phyloP scores from a whole-genome alignment of 2,113 vertebrate genomes.

The Perca fluviatilis region DNA sequence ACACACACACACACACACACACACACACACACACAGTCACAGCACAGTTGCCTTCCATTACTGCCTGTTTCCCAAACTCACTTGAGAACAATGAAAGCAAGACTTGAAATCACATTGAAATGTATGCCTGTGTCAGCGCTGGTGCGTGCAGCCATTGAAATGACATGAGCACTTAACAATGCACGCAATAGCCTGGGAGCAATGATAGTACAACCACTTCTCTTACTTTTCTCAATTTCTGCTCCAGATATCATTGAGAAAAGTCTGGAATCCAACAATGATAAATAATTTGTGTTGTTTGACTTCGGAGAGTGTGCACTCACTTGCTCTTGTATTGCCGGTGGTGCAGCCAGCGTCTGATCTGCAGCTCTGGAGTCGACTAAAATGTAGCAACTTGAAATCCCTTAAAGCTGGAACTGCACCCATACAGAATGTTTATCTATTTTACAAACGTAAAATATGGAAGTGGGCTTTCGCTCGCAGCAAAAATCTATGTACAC shows the following conservation, averaged over 20 bases:
- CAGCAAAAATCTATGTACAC: background rate
- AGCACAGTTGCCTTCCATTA: slow-evolving; percentile 21
- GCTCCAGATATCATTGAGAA: background rate
- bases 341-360: background rate
- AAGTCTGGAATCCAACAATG: background rate
- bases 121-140: slow-evolving; percentile 1
- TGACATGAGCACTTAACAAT: background rate
- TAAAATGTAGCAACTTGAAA: slow-evolving; percentile 26
- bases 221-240: background rate
- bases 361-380: slow-evolving; percentile 21
- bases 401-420: slow-evolving; percentile 29
- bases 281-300: background rate
- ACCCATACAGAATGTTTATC: background rate
- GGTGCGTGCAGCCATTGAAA: slow-evolving; percentile 1
- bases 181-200: background rate
- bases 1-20: slow-evolving; percentile 1
- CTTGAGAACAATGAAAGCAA: slow-evolving; percentile 33
- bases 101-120: slow-evolving; percentile 1
- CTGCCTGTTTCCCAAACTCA: slow-evolving; percentile 22
- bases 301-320: background rate
- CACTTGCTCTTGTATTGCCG: slow-evolving; percentile 2
- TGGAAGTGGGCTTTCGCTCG: background rate
- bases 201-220: background rate
- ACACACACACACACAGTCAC: background rate
- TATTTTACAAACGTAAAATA: slow-evolving; percentile 17